A percentile compares a stretch with the other conserved stretches of the same genome.
Evolutionary conservation across 2,113 vertebrate species (phyloP).

Genomic region (Ptyas mucosa): DNA sequence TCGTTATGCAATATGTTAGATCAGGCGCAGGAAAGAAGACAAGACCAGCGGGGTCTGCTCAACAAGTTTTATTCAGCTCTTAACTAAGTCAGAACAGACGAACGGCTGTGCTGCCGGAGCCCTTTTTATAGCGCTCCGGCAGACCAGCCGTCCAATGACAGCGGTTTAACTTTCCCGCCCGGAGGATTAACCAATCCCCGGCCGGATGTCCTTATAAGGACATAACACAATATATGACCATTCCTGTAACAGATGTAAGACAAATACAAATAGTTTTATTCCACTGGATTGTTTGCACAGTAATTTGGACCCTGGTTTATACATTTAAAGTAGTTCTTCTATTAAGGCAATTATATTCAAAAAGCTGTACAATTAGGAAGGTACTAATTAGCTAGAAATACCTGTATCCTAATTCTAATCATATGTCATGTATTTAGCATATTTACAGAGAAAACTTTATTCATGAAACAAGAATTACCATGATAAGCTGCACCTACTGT

Average conservation of each 20-base stretch:
- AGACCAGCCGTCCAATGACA: too few species aligned
- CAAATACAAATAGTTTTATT: neutral
- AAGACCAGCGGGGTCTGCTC: too few species aligned
- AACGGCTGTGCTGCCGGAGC: too few species aligned
- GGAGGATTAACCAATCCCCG: too few species aligned
- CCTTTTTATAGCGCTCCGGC: too few species aligned
- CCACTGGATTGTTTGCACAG: neutral
- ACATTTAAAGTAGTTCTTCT: neutral
- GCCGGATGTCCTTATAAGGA: too few species aligned
- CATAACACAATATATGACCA: too few species aligned
- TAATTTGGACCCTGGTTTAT: neutral
- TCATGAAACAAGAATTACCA: neutral
- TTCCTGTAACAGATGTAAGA: neutral
- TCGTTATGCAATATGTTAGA: neutral
- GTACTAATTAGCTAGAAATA: neutral
- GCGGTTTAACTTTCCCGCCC: too few species aligned
- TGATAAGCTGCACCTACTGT: neutral
- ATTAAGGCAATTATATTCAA: neutral
- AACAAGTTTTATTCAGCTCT: too few species aligned
- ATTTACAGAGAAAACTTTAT: neutral
- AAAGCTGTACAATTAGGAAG: neutral
- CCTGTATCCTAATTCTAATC: neutral
- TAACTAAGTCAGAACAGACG: too few species aligned
- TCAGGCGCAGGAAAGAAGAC: too few species aligned
- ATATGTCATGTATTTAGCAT: neutral